Evolutionary conservation across 2,113 vertebrate genomes (phyloP).

Genomic region (Muntiacus muntjak): DNA sequence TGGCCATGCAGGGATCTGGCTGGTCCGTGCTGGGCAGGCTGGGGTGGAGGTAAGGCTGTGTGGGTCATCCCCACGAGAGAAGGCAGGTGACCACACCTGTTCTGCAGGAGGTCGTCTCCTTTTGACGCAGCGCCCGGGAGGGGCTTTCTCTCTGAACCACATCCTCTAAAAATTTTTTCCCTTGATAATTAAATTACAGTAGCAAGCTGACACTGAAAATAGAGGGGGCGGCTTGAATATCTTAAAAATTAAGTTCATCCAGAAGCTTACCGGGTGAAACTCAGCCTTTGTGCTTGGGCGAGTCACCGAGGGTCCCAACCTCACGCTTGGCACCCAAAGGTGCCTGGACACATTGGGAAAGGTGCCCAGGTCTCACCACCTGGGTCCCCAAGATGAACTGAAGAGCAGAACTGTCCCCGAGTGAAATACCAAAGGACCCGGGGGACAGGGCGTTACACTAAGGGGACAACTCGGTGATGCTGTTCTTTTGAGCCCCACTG

Average conservation of each 20-base stretch:
- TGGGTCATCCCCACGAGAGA: accelerated
- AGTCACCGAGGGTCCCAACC: not conserved
- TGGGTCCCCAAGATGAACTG: not conserved
- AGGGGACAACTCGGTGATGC: not conserved
- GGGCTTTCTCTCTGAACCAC: not conserved
- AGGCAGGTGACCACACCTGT: not conserved
- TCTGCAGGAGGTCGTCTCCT: not conserved
- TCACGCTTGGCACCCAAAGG: not conserved
- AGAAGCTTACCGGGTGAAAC: not conserved
- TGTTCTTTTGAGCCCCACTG: no score
- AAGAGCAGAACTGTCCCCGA: no score
- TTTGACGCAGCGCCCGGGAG: not conserved
- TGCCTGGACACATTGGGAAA: not conserved
- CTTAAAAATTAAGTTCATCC: conserved; percentile 31
- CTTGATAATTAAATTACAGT: conserved; percentile 54
- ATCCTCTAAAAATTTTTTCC: not conserved
- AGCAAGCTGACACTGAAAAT: conserved; percentile 10
- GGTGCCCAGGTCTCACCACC: not conserved
- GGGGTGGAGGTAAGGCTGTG: accelerated
- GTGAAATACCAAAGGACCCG: not conserved
- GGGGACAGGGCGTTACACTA: accelerated
- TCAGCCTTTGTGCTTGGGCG: not conserved
- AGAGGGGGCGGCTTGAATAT: not conserved
- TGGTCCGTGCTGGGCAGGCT: no score
- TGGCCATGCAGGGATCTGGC: not conserved